Percentiles rank a stretch among this genome's conserved stretches.
Conservation (phyloP, 2,888 invertebrate species). For the Hipparchia semele region DNA sequence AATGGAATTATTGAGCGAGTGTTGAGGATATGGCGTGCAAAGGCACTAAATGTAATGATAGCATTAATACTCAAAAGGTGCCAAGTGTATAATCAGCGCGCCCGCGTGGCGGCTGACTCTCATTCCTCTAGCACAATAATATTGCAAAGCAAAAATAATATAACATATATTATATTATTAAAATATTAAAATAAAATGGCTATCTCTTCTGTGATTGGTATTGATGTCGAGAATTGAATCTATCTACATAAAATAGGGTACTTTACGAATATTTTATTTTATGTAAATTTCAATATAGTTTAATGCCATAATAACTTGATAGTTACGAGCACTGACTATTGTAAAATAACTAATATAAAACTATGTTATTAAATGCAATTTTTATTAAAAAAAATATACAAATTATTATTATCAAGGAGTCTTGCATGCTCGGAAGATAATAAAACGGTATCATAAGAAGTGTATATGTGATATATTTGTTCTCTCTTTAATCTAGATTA, state of each 20-base stretch:
- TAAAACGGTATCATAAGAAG: constrained; percentile 32
- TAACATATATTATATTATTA: constrained; percentile 42
- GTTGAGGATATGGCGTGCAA: too few species aligned
- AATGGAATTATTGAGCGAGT: too few species aligned
- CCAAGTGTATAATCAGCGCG: constrained; percentile 61
- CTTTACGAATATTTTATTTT: constrained; percentile 58
- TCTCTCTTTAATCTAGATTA: constrained; percentile 37
- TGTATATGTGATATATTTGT: constrained; percentile 40
- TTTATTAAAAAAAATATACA: constrained; percentile 31
- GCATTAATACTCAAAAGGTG: constrained; percentile 78
- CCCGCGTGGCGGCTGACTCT: constrained; percentile 56
- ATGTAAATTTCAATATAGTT: constrained; percentile 46
- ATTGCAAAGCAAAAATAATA: constrained; percentile 57
- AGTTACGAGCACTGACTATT: constrained; percentile 32
- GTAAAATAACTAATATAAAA: constrained; percentile 29
- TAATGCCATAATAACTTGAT: constrained; percentile 39
- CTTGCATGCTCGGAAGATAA: constrained; percentile 30
- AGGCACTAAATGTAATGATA: constrained; percentile 59
- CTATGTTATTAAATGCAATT: constrained; percentile 28
- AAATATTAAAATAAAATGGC: constrained; percentile 36
- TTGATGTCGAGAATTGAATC: constrained; percentile 57
- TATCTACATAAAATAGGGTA: constrained; percentile 59
- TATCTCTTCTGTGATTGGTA: constrained; percentile 50
- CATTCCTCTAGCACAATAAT: constrained; percentile 76
- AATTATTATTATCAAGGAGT: constrained; percentile 15